phyloP scores from a whole-genome alignment of 2,797 vertebrate genomes.

The Manis pentadactyla region DNA sequence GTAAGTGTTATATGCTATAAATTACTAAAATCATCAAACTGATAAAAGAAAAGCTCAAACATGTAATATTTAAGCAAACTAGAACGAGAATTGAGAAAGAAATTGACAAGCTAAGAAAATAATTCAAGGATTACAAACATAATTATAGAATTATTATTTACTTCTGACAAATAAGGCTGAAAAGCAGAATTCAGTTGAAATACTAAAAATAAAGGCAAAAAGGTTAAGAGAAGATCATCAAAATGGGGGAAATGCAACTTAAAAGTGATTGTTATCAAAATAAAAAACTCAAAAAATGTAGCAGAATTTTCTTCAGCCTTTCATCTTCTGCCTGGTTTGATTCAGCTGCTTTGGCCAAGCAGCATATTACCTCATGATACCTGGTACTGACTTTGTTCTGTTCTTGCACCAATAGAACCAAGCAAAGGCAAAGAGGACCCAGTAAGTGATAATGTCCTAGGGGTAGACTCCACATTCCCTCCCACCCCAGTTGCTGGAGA shows the following conservation, averaged over 20 bases:
- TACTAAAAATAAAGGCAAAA: background rate
- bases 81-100: background rate
- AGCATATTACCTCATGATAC: background rate
- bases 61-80: background rate
- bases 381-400: background rate
- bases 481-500: background rate
- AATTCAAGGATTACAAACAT: background rate
- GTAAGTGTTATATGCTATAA: background rate
- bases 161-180: background rate
- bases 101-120: background rate
- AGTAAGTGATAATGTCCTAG: background rate
- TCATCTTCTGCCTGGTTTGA: background rate
- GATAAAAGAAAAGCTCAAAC: background rate
- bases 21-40: background rate
- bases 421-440: background rate
- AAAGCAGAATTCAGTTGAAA: background rate
- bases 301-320: background rate
- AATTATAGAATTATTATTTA: background rate
- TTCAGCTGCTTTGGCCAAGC: background rate
- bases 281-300: no score
- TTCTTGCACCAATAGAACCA: background rate
- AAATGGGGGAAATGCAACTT: background rate
- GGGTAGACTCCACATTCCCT: rapidly evolving
- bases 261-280: background rate
- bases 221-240: background rate